Base-by-base conservation (phyloP, 2,113 vertebrate genomes). In the Daubentonia madagascariensis region DNA sequence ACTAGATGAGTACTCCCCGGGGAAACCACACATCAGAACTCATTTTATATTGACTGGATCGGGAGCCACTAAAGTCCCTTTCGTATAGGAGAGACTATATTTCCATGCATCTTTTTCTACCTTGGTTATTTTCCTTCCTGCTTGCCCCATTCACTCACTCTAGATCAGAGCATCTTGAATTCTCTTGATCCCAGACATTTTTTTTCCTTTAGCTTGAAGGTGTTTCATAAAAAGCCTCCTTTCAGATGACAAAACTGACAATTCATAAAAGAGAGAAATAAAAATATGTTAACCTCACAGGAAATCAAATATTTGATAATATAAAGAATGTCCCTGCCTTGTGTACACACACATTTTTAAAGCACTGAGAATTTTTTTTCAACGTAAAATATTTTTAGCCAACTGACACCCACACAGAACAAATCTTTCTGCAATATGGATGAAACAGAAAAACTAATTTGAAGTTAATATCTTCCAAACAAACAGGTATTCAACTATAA, bases 281-380 rank as follows among this genome's bases (percentile, higher is more conserved):
- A 95, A 98, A 97, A 97, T 89, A 96, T 89, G 89, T 95, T 97
- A 97, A 84, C 67, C 95, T 97, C 89, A n/a, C 67, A 97, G 89
- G 95, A 97, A 98, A 96, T 96, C 96, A 98, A 97, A 97, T 98
- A 97, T 98, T 97, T 98, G 95, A 89, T 96, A 88, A 93, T 70
- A 86, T 67, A 40, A 96, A 97, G 85, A 92, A 96, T 93, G 78
- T 22, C 95, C 81, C 83, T 91, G 37, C 14, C 76, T 73, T 96
- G 65, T 97, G 65, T 94, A 83, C 57, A 91, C 50, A 91, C 35
- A 67, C 63, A 40, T 45, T 83, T 94, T 93, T 89, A 86, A 98
- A 96, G 40, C 86, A 52, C 48, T 73, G 57, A 89, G 43, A 89
- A 35, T 79, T 96, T 89, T 93, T 86, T 81, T 40, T n/a, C n/a